Conservation (phyloP, 2,113 vertebrate species). For the Trichechus manatus region DNA sequence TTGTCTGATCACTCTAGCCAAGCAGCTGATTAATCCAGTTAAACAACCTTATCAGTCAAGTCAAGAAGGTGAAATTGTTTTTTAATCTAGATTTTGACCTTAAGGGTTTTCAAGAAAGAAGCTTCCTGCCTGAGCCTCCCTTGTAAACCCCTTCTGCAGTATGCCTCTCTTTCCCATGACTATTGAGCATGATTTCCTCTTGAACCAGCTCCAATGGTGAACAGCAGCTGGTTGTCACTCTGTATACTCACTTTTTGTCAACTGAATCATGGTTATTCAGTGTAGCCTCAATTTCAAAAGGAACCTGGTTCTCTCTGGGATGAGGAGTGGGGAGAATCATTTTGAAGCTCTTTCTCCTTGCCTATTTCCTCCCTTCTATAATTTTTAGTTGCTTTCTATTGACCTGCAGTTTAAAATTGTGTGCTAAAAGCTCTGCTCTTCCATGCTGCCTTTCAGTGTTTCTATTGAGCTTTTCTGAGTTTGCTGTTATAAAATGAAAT, state of each 20-base stretch:
- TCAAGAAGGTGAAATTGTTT: constrained; percentile 53
- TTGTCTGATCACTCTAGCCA: constrained; percentile 3
- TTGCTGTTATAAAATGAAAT: constrained; percentile 82
- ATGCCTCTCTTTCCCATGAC: constrained; percentile 34
- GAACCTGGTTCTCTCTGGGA: constrained; percentile 8
- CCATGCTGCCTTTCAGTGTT: constrained; percentile 64
- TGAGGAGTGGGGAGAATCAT: constrained; percentile 34
- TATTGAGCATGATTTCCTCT: constrained; percentile 51
- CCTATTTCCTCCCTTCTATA: neutral
- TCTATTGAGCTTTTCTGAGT: constrained; percentile 66
- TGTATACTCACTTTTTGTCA: constrained; percentile 24
- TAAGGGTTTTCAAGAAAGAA: constrained; percentile 34
- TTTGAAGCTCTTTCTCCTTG: constrained; percentile 61
- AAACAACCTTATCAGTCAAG: constrained; percentile 36
- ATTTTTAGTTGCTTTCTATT: constrained; percentile 69
- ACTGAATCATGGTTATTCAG: constrained; percentile 39
- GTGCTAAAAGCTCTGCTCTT: neutral
- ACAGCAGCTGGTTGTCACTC: neutral
- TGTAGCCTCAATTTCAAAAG: constrained; percentile 58
- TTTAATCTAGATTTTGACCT: constrained; percentile 51
- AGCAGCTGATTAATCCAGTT: neutral
- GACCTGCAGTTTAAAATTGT: constrained; percentile 60
- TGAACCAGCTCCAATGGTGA: constrained; percentile 30
- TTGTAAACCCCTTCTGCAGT: constrained; percentile 27
- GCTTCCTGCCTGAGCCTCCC: neutral